These are phyloP conservation scores for Ferrisia virgata DNA, from an alignment of 2,888 invertebrate genomes.

Conservation along the genomic window DNA sequence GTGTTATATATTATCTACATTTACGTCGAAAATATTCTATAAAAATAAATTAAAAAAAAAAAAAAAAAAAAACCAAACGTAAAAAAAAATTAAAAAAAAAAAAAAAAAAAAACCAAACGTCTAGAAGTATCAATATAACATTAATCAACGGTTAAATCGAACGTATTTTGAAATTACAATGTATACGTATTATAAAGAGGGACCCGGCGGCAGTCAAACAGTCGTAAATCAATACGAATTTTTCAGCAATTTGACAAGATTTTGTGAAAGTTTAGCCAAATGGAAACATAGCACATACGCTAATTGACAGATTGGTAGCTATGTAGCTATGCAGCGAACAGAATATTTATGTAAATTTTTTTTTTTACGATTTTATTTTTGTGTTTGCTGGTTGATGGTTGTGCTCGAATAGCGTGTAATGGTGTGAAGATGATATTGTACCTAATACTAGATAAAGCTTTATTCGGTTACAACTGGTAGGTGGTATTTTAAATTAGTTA, in stretches of 20 bases:
- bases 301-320: not conserved
- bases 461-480: not conserved
- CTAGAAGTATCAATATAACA: constrained; percentile 6
- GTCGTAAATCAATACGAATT: not conserved
- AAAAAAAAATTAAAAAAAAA: no score
- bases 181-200: not conserved
- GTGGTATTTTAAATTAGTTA: constrained; percentile 25
- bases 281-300: not conserved
- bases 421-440: constrained; percentile 13
- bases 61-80: no score
- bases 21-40: constrained; percentile 5
- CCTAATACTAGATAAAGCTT: not conserved
- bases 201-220: not conserved
- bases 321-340: not conserved
- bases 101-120: not conserved
- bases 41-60: constrained; percentile 23
- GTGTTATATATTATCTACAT: not conserved
- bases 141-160: constrained; percentile 9
- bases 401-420: not conserved
- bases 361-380: not conserved
- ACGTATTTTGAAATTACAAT: not conserved
- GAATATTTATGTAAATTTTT: not conserved
- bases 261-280: not conserved
- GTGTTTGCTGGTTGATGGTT: not conserved
- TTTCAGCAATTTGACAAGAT: not conserved